Evolutionary conservation across 2,797 vertebrate genomes (phyloP), one percentile per base, ranked within the genome.

Genomic region (Chiloscyllium punctatum): DNA sequence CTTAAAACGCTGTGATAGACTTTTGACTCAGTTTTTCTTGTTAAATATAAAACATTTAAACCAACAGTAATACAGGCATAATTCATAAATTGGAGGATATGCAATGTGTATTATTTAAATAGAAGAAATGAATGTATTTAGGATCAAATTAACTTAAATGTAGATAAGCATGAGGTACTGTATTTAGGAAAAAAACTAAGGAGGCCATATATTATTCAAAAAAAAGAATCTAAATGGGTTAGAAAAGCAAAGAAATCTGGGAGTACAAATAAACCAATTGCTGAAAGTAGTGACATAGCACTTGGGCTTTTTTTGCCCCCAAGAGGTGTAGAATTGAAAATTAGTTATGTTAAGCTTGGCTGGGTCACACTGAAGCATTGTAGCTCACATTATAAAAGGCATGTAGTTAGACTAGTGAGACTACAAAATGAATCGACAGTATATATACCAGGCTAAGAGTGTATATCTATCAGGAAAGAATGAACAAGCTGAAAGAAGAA

Each of bases 41-140:
- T 51, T 71, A 94, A 71, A 72, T 21, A 72, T 94, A 72, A 69
- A 94, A 72, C 68, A 94, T 94, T 94, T 94, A 94, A 94, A 48
- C 23, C 37, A 72, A 48, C n/a, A 72, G 25, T 94, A 94, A 94
- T 94, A 37, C 37, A 69, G 92, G 16, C 37, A 69, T 90, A 90
- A 30, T 62, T 94, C 68, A 94, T 94, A 69, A 42, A 71, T 72
- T 72, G n/a, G 23, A 69, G n/a, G 42, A 72, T 27, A 37, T 16
- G 66, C 37, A 69, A 69, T 48, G 33, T 66, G 68, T 94, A 94
- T 94, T 94, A 72, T 94, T 94, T 94, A 94, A 90, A 72, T 42
- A 94, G 6, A 94, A 51, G 21, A 94, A 94, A 94, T 48, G 23
- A 94, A 69, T 71, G 9, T 88, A 53, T 53, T 62, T 62, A 90